Base-by-base conservation (phyloP, 2,797 vertebrate genomes). In the Myotis findleyi region DNA sequence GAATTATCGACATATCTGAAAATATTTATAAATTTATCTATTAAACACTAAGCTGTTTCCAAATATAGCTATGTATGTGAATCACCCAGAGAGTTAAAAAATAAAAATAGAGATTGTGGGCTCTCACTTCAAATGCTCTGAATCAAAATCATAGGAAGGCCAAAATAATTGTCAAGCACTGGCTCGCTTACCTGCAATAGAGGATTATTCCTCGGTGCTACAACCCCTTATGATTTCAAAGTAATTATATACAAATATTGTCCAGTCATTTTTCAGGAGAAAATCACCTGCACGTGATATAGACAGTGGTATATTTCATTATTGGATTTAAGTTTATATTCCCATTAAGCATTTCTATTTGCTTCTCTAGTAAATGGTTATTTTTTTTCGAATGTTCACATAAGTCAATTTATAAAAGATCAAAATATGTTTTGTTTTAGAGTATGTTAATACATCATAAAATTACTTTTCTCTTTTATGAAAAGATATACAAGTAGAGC, bases 401-500 rank as follows among this genome's bases (percentile, higher is more conserved):
- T 20, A 93, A 16, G 3, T 93, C 36, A 44, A 23, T 49, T 4
- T 25, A 23, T 18, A 8, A 85, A 95, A 59, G 8, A 93, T 83
- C 12, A 79, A 85, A 57, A 51, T 95, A 3, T 14, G 38, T 33
- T 86, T 47, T 95, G 11, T 36, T 77, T 73, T 89, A 7, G n/a
- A 82, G 1, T 57, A 53, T 27, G 47, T 73, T 92, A 59, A 85
- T 94, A 21, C 33, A 2, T 77, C 44, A 33, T 47, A 64, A 86
- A 36, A 85, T 64, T 76, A 55, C 53, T 94, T 81, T 93, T 71
- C 25, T 76, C 92, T 84, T 96, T 96, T 94, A 44, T 85, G 16
- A 93, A 94, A 93, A 95, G 36, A 44, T 7, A 92, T 95, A 85
- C 25, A 20, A 62, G 18, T 59, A 57, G 36, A 44, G 27, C 16